Percentiles rank a stretch among this genome's conserved stretches.
Evolutionary conservation across 2,113 vertebrate genomes (phyloP).

Genomic region (Toxotes chatareus): DNA sequence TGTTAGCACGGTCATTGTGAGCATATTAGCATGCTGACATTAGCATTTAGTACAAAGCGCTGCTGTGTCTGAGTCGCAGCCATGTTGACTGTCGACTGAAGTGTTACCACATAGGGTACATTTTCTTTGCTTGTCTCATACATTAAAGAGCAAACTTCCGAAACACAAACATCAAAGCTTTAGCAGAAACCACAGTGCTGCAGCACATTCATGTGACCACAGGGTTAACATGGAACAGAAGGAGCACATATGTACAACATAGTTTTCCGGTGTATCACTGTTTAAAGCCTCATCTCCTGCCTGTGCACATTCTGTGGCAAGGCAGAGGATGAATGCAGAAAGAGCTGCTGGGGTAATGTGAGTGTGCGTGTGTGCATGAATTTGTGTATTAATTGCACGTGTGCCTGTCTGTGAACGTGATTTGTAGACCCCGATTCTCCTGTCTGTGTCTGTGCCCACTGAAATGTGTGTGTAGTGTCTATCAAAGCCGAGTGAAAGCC

Average conservation of each 20-base stretch:
- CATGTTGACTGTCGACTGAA: background rate
- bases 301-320: background rate
- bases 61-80: too few relatives aligned
- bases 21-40: too few relatives aligned
- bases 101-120: background rate
- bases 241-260: background rate
- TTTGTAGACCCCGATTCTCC: conserved; percentile 17
- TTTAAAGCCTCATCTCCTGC: background rate
- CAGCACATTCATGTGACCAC: background rate
- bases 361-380: conserved; percentile 19
- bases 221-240: background rate
- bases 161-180: background rate
- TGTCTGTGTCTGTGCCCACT: background rate
- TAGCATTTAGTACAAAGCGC: background rate
- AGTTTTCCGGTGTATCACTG: background rate
- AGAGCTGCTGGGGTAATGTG: background rate
- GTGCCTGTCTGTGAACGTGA: background rate
- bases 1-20: too few relatives aligned
- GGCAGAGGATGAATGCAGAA: background rate
- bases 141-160: background rate
- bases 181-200: too few relatives aligned
- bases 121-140: background rate
- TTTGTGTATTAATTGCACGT: conserved; percentile 1
- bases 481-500: conserved; percentile 54
- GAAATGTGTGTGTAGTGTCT: conserved; percentile 49